Percentiles rank a stretch among this genome's conserved stretches.
These are phyloP conservation scores for Sipha flava DNA, from an alignment of 1,140 invertebrate genomes.

Conservation along the genomic window DNA sequence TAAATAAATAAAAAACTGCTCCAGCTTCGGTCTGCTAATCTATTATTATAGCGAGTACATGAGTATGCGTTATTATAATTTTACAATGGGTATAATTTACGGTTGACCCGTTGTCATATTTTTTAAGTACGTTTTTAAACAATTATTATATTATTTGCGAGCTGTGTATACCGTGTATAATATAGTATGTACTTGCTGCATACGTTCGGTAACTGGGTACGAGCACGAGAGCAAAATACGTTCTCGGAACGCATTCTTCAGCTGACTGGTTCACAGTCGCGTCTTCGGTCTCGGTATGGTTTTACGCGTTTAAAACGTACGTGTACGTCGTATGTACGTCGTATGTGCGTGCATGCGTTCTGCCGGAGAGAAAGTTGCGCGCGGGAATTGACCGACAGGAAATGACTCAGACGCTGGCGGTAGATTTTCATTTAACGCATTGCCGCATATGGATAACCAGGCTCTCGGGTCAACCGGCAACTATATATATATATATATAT, in stretches of 20 bases:
- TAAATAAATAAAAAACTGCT: too few species aligned
- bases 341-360: background rate
- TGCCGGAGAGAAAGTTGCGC: background rate
- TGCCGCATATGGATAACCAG: constrained; percentile 26
- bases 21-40: too few species aligned
- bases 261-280: background rate
- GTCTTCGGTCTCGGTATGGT: background rate
- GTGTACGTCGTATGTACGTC: background rate
- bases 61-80: too few species aligned
- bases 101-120: too few species aligned
- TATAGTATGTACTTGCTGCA: background rate
- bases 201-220: background rate
- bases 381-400: constrained; percentile 32
- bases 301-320: background rate
- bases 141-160: too few species aligned
- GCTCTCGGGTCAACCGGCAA: constrained; percentile 6
- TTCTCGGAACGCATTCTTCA: background rate
- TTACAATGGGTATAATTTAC: too few species aligned
- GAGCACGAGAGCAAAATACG: background rate
- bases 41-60: too few species aligned
- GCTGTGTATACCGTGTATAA: too few species aligned
- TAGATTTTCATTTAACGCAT: constrained; percentile 25
- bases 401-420: constrained; percentile 25
- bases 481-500: background rate
- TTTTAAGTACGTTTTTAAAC: too few species aligned